Conservation (phyloP, 35 echinoderm and acorn worm genomes). For the Hemicentrotus pulcherrimus region DNA sequence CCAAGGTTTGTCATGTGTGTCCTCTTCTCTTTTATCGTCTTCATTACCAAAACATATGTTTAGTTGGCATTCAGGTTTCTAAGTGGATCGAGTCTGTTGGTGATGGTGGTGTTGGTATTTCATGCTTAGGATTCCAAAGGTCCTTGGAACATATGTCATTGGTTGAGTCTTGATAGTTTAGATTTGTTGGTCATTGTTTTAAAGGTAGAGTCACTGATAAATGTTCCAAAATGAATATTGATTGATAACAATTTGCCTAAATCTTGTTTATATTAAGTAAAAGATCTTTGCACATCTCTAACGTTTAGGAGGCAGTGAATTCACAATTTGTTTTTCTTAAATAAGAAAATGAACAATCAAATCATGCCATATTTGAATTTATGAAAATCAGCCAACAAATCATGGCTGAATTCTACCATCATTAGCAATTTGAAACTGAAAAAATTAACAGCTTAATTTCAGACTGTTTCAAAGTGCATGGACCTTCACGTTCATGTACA, state of each 20-base stretch:
- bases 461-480: neutral
- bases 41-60: neutral
- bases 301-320: neutral
- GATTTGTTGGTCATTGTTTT: neutral
- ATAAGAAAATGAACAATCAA: neutral
- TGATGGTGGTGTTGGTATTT: neutral
- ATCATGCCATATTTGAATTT: neutral
- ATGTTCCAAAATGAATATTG: neutral
- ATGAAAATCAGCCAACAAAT: neutral
- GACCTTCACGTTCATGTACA: too few relatives aligned
- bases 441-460: neutral
- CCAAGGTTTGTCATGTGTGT: neutral
- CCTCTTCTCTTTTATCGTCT: neutral
- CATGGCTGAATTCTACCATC: neutral
- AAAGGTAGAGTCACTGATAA: neutral
- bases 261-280: neutral
- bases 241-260: neutral
- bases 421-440: neutral
- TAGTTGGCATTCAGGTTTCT: neutral
- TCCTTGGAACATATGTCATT: neutral
- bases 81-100: neutral
- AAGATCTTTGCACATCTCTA: neutral
- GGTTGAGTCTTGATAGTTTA: neutral
- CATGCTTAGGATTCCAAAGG: neutral
- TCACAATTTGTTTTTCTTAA: neutral